Conservation (phyloP, 2,888 invertebrate species). For the Mylabris sibirica region DNA sequence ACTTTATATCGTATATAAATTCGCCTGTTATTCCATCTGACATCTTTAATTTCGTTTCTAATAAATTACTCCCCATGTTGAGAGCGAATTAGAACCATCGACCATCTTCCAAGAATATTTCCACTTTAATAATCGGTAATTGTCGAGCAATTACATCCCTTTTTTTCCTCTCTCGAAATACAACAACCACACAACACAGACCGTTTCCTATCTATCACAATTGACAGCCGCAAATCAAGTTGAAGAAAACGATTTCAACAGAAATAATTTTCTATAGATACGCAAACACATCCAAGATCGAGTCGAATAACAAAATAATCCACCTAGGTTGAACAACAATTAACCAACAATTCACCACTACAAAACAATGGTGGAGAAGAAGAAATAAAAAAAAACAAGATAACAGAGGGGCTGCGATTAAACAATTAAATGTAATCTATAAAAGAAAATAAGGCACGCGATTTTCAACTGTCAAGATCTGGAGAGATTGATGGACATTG, state of each 20-base stretch:
- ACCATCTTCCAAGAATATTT: conserved; percentile 24
- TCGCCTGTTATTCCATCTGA: background rate
- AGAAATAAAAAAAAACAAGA: no score
- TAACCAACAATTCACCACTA: conserved; percentile 47
- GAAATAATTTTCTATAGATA: conserved; percentile 5
- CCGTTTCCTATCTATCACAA: conserved; percentile 58
- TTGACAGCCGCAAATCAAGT: conserved; percentile 58
- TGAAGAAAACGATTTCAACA: conserved; percentile 19
- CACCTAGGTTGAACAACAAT: conserved; percentile 43
- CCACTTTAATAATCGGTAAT: conserved; percentile 22
- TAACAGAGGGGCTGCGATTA: conserved; percentile 47
- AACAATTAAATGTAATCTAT: conserved; percentile 60
- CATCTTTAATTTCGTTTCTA: background rate
- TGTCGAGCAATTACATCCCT: conserved; percentile 25
- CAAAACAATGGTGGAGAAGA: conserved; percentile 43
- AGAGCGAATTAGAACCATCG: background rate
- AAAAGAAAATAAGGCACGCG: conserved; percentile 52
- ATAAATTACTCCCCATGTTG: background rate
- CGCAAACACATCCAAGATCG: no score
- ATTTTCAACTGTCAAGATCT: conserved; percentile 53
- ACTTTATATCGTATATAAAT: background rate
- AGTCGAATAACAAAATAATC: conserved; percentile 39
- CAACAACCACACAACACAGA: conserved; percentile 17
- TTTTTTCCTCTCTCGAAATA: no score
- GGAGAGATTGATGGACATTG: conserved; percentile 54